Evolutionary conservation across 1,140 invertebrate species (phyloP).

Genomic region (Aphidius ervi): DNA sequence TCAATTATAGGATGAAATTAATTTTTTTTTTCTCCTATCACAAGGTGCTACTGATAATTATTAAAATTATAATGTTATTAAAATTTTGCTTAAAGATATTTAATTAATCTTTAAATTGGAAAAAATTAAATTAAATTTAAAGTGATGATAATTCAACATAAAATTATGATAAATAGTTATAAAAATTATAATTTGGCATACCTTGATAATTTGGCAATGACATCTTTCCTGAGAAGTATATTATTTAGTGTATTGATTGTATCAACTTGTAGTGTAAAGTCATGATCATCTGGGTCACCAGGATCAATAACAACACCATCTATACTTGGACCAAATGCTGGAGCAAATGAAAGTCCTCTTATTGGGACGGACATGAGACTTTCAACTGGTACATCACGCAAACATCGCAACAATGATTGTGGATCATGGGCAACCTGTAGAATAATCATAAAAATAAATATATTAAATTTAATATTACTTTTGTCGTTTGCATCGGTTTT

Average conservation of each 20-base stretch:
- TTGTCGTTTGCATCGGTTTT: constrained; percentile 12
- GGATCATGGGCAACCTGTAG: constrained; percentile 40
- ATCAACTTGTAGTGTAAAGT: constrained; percentile 50
- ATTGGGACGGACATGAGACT: constrained; percentile 71
- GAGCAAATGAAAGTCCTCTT: constrained; percentile 75
- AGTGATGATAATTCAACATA: neutral
- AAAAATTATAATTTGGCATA: constrained; percentile 31
- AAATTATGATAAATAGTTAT: neutral
- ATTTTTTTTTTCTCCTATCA: no score
- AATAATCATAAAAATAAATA: constrained; percentile 1
- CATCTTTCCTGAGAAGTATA: constrained; percentile 71
- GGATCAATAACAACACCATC: constrained; percentile 87
- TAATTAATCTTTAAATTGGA: no score
- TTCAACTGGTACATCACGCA: constrained; percentile 74
- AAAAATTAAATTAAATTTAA: neutral
- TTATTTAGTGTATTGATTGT: constrained; percentile 72
- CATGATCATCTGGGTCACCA: constrained; percentile 57
- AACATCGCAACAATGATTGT: constrained; percentile 69
- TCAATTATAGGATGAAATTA: no score
- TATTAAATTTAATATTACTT: constrained; percentile 6
- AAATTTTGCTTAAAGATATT: no score
- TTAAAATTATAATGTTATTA: no score
- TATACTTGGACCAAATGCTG: constrained; percentile 85
- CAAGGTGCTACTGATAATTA: no score
- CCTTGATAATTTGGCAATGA: constrained; percentile 67